Base-by-base conservation (phyloP, 1,140 invertebrate genomes). In the Tetraneura akinire region DNA sequence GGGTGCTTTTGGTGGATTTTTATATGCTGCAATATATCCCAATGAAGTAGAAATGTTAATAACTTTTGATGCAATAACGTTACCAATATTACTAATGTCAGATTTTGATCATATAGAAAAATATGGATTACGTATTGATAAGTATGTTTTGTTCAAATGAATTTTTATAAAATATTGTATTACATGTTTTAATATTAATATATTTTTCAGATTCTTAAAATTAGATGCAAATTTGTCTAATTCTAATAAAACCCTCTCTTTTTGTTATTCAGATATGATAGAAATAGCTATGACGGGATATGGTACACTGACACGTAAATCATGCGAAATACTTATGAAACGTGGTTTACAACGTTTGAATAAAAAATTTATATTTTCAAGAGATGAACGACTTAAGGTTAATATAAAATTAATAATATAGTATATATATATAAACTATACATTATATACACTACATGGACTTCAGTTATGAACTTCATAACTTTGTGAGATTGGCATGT, bases 21-120 rank as follows among this genome's bases (percentile, higher is more conserved):
- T 95, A 85, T 95, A 94, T 84, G 91, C 93, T 0, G 90, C 92
- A 1, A 87, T 90, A 1, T 95, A 88, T 83, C 93, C 93, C 3
- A 87, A 92, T 62, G 92, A 94, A 70, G 89, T 93, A 0, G 88
- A 90, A 0, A 89, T 88, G 83, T 88, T 93, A 11, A 91, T 94
- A 60, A 90, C 90, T 81, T 87, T 95, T 4, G 83, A 84, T 57
- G 82, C 82, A 21, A 83, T 81, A 13, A 82, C 83, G 21, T 76
- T 68, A 81, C 82, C 42, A 78, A 81, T 13, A n/a, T 80, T 62
- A 29, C n/a, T n/a, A n/a, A n/a, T n/a, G n/a, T n/a, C n/a, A n/a
- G n/a, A n/a, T n/a, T n/a, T n/a, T n/a, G n/a, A n/a, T n/a, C n/a
- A n/a, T n/a, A n/a, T n/a, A n/a, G n/a, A n/a, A n/a, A n/a, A n/a